Evolutionary conservation across 2,888 invertebrate genomes (phyloP).

Genomic region (Lobophora halterata): DNA sequence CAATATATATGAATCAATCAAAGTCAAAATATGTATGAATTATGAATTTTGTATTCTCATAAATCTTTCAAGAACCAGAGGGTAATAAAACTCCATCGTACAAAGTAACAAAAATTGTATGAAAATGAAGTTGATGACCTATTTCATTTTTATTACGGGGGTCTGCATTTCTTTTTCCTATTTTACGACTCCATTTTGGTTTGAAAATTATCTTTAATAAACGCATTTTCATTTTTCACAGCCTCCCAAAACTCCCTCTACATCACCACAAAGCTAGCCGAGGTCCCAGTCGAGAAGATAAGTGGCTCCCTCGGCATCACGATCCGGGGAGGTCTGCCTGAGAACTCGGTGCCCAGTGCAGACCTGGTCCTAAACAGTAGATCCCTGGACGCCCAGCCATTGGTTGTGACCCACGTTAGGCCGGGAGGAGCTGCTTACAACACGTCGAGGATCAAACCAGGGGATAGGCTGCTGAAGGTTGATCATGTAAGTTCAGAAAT

Average conservation of each 20-base stretch:
- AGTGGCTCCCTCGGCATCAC: constrained; percentile 94
- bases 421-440: constrained; percentile 95
- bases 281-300: constrained; percentile 90
- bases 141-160: no score
- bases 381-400: constrained; percentile 82
- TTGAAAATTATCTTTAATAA: no score
- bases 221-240: constrained; percentile 37
- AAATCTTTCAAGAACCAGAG: no score
- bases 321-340: constrained; percentile 87
- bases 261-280: constrained; percentile 88
- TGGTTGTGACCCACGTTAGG: constrained; percentile 94
- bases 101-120: no score
- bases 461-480: constrained; percentile 93
- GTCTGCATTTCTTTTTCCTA: no score
- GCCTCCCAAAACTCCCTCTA: constrained; percentile 87
- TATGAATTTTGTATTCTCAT: no score
- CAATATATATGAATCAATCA: no score
- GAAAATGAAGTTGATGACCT: no score
- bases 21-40: no score
- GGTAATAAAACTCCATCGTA: no score
- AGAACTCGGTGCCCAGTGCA: constrained; percentile 78
- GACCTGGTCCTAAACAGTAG: constrained; percentile 82
- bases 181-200: no score
- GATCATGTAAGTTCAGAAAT: constrained; percentile 85
- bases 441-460: constrained; percentile 93